Evolutionary conservation across 2,888 invertebrate species (phyloP), one percentile per base, ranked within the genome.

Genomic region (Cepaea hortensis): DNA sequence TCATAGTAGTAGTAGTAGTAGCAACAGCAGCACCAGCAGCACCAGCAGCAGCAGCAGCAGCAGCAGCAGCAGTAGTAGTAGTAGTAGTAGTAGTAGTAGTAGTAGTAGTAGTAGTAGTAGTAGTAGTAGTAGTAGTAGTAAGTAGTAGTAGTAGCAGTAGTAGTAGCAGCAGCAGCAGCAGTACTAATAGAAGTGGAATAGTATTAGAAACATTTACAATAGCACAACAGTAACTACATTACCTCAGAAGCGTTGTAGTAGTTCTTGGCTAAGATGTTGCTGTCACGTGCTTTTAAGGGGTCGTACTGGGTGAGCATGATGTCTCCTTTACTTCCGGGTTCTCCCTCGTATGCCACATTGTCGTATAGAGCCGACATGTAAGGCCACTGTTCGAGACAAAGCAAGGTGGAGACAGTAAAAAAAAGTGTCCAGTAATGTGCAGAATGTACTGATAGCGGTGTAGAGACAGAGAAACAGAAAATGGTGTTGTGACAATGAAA

Each of bases 291-390:
- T 0, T 20, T 15, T 13, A 48, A 3, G 20, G 83, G 62, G n/a
- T 84, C 84, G 55, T 65, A 84, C 15, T 76, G 48, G 23, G 84
- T 76, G 18, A 84, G 48, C 76, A 76, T 76, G n/a, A 76, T 48
- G 75, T 84, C 76, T 3, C 55, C 85, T 61, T 84, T 84, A 1
- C 20, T 9, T 13, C 20, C 35, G 7, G 65, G 61, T 6, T 85
- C 73, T 3, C 46, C 62, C 6, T 85, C 81, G 15, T 61, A 81
- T 11, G 85, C 73, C 80, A 85, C 72, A 50, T 72, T 85, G 81
- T 81, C 84, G 72, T 72, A 79, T 3, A 87, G 80, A 18, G 77
- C 23, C 13, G 77, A 65, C 77, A 86, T 83, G 70, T 80, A 73
- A 2, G 83, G 82, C 79, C 83, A 86, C 77, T 83, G 83, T 46